phyloP scores from a whole-genome alignment of 2,113 vertebrate genomes.

The Donacobius atricapilla region DNA sequence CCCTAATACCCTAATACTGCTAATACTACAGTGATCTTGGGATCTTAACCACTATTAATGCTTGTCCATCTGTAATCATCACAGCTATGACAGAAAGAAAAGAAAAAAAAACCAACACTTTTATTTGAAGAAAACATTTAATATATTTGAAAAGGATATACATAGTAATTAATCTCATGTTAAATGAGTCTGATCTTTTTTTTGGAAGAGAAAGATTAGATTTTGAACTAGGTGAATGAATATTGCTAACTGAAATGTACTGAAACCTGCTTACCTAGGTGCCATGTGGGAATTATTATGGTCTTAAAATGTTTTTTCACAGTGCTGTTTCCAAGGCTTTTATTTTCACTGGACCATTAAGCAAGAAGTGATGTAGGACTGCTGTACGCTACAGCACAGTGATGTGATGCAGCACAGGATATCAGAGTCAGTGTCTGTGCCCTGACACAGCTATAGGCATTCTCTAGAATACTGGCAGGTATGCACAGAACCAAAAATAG shows the following conservation, averaged over 20 bases:
- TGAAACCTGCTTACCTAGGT: neutral
- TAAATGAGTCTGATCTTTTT: neutral
- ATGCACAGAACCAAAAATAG: fast-evolving
- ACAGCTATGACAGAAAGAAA: neutral
- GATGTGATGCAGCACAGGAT: neutral
- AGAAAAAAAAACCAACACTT: neutral
- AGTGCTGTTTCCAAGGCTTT: neutral
- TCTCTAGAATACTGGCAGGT: neutral
- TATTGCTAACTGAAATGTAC: neutral
- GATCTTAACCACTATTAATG: neutral
- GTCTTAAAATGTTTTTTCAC: neutral
- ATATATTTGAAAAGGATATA: neutral
- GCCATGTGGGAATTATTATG: neutral
- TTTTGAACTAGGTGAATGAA: neutral
- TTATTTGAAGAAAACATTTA: neutral
- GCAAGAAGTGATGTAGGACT: neutral
- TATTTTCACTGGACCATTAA: neutral
- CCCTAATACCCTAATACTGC: neutral
- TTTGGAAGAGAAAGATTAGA: neutral
- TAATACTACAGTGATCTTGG: neutral
- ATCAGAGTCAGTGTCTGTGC: neutral
- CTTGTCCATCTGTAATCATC: neutral
- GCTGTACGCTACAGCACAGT: neutral
- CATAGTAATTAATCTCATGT: neutral
- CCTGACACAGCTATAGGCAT: neutral